A percentile compares a stretch with the other conserved stretches of the same genome.
Evolutionary conservation across 1,140 invertebrate species (phyloP).

Genomic region (Neotoxoptera formosana): DNA sequence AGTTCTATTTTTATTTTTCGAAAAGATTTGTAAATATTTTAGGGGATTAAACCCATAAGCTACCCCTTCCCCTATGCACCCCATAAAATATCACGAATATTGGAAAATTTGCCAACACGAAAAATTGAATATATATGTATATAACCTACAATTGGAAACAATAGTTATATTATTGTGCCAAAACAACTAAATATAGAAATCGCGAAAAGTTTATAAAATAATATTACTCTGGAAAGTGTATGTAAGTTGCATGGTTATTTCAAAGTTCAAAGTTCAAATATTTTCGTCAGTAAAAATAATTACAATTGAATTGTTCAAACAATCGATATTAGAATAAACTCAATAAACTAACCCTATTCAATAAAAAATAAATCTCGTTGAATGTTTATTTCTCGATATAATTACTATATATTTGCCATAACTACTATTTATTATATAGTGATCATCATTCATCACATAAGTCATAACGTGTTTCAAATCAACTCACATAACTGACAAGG

Average conservation of each 20-base stretch:
- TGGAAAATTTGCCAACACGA: too few species aligned
- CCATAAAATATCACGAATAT: background rate
- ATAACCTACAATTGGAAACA: background rate
- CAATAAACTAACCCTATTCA: background rate
- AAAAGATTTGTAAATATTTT: background rate
- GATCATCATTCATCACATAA: background rate
- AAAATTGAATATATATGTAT: background rate
- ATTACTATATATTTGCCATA: background rate
- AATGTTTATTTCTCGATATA: background rate
- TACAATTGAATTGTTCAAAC: background rate
- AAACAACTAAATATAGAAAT: background rate
- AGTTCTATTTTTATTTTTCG: background rate
- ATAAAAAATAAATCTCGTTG: background rate
- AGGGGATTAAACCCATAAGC: background rate
- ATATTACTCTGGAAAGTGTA: background rate
- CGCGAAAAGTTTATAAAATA: background rate
- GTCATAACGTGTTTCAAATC: background rate
- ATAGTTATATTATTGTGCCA: background rate
- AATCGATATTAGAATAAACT: background rate
- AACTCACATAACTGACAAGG: background rate
- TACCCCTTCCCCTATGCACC: background rate
- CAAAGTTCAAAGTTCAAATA: background rate
- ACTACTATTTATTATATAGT: background rate
- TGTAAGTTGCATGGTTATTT: background rate
- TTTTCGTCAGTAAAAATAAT: background rate